Conservation (phyloP, 2,888 invertebrate species). For the Ennomos quercinarius region DNA sequence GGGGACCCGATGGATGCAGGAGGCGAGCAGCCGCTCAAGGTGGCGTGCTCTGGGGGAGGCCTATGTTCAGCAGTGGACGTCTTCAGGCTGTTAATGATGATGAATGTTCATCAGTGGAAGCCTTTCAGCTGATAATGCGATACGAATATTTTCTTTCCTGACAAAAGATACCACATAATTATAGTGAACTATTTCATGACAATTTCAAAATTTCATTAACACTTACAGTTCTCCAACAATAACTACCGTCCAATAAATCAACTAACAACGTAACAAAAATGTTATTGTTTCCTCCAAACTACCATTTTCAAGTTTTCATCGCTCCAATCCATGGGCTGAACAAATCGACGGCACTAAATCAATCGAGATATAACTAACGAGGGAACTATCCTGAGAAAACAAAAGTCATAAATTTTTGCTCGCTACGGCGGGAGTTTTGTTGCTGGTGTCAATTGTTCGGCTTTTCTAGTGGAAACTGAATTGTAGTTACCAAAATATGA, state of each 20-base stretch:
- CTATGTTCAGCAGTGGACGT: no score
- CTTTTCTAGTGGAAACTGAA: constrained; percentile 17
- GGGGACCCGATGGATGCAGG: no score
- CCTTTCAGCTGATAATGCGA: no score
- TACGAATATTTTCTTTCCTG: no score
- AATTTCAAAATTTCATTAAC: neutral
- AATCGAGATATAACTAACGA: constrained; percentile 46
- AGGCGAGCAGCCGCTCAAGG: no score
- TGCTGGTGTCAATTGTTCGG: constrained; percentile 77
- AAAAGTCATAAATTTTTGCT: constrained; percentile 77
- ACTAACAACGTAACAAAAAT: constrained; percentile 19
- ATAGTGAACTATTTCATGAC: no score
- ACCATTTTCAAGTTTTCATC: constrained; percentile 27
- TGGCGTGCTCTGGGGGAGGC: no score
- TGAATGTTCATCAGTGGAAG: no score
- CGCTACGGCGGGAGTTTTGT: constrained; percentile 60
- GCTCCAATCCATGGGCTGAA: constrained; percentile 24
- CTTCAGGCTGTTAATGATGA: no score
- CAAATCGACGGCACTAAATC: constrained; percentile 47
- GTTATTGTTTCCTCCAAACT: constrained; percentile 28
- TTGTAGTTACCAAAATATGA: no score
- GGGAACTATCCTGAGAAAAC: constrained; percentile 71
- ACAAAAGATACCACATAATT: no score
- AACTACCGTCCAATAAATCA: constrained; percentile 17
- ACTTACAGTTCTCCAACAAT: constrained; percentile 16